Evolutionary conservation across 2,113 vertebrate genomes (phyloP).

Genomic region (Hippocampus mohnikei): DNA sequence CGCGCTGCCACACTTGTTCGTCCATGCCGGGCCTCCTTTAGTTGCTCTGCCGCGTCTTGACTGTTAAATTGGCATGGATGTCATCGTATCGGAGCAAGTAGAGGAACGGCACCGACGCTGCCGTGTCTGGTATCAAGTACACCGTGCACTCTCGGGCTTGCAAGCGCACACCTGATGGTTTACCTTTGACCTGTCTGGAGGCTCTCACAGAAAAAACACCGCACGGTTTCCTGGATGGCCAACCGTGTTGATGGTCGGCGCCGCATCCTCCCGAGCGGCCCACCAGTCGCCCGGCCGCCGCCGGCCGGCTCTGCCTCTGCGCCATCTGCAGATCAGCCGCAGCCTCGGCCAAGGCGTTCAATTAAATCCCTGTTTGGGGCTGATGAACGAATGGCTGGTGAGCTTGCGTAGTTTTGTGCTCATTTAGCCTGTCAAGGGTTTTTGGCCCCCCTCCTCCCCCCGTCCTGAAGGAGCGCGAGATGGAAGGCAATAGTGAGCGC

Average conservation of each 20-base stretch:
- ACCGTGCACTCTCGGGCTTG: no score
- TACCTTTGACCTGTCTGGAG: no score
- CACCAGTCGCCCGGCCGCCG: constrained; percentile 72
- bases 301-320: constrained; percentile 73
- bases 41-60: neutral
- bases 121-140: no score
- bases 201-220: no score
- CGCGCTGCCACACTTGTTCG: constrained; percentile 20
- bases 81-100: no score
- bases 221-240: no score
- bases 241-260: no score
- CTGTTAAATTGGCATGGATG: no score
- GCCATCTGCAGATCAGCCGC: constrained; percentile 77
- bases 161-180: no score
- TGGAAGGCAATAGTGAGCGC: constrained; percentile 10
- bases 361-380: constrained; percentile 79
- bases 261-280: constrained; percentile 12
- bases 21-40: constrained; percentile 4
- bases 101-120: no score
- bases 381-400: constrained; percentile 81
- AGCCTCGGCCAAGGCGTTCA: constrained; percentile 76
- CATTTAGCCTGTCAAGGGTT: constrained; percentile 50
- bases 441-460: neutral
- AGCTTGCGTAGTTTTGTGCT: constrained; percentile 65
- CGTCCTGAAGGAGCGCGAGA: constrained; percentile 35